Percentiles rank a stretch among this genome's conserved stretches.
Evolutionary conservation across 2,113 vertebrate genomes (phyloP).

Genomic region (Bagarius yarrelli): DNA sequence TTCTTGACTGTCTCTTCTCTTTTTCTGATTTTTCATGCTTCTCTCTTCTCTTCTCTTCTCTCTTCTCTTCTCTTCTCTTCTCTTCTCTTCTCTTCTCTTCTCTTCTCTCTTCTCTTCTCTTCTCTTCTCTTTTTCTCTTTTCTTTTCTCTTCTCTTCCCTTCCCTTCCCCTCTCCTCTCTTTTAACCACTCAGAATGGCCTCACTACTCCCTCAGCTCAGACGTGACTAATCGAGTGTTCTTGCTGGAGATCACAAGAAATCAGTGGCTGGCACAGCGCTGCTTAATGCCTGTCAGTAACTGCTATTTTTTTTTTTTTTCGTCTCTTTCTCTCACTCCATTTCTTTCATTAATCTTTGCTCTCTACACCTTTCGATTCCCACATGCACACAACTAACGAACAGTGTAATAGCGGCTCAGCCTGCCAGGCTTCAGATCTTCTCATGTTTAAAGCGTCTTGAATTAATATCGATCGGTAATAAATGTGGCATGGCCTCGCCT

Average conservation of each 20-base stretch:
- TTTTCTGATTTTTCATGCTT: too few species aligned
- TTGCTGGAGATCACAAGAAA: conserved; percentile 48
- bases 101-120: neutral
- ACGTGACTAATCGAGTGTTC: conserved; percentile 50
- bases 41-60: conserved; percentile 14
- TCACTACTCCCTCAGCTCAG: conserved; percentile 36
- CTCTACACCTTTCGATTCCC: conserved; percentile 11
- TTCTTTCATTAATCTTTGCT: neutral
- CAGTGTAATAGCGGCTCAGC: neutral
- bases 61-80: neutral
- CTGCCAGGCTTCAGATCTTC: neutral
- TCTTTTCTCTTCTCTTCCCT: neutral
- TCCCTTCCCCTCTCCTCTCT: neutral
- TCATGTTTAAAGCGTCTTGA: conserved; percentile 14
- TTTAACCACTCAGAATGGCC: conserved; percentile 56
- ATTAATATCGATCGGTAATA: conserved; percentile 47
- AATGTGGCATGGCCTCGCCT: conserved; percentile 42
- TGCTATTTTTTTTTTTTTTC: conserved; percentile 11
- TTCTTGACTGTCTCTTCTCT: neutral
- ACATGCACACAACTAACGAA: conserved; percentile 2
- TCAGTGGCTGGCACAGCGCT: conserved; percentile 44
- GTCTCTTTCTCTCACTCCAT: neutral
- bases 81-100: neutral
- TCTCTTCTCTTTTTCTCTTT: neutral
- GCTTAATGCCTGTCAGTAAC: conserved; percentile 42